Evolutionary conservation across 2,113 vertebrate genomes (phyloP), one percentile per base, ranked within the genome.

Genomic region (Planiliza haematocheilus): DNA sequence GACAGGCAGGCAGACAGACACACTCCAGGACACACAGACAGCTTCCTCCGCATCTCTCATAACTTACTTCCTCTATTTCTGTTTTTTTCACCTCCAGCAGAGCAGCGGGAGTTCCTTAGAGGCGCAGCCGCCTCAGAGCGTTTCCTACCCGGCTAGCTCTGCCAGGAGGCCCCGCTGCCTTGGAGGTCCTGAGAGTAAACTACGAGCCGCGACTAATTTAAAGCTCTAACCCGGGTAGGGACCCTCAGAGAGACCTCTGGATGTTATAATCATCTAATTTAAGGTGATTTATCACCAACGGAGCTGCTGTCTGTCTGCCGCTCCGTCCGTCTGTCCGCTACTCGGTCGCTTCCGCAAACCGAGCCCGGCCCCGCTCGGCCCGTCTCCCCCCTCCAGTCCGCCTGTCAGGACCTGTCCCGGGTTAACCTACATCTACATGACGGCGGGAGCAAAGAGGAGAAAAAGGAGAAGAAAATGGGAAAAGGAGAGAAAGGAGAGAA

Each of bases 301-400:
- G 68, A 69, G 55, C 74, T 42, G 3, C 79, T 73, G 85, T 76
- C 83, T 75, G 82, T 74, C 80, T 37, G 68, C 34, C 41, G 7
- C 56, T 75, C 72, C 9, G 58, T 63, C 78, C 42, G 70, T 83
- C 72, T 52, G 77, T 85, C 82, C 78, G 56, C 68, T 84, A 67
- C 77, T 70, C 84, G 85, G 51, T 79, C 79, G 89, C 90, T 91
- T 91, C 90, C 90, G 89, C 90, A 91, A 90, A 91, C 83, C 90
- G 72, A 77, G 17, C 88, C 81, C 83, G 52, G 74, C 76, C 56
- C 68, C 41, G 70, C 75, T 30, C 66, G 45, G 85, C 75, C 86
- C 70, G 74, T 12, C 66, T 17, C 30, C 52, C 2, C 7, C 2
- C 1, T 7, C 0, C 5, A 3, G 10, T 4, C 52, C 10, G 43